Evolutionary conservation across 2,113 vertebrate genomes (phyloP).

Genomic region (Oryzias curvinotus): DNA sequence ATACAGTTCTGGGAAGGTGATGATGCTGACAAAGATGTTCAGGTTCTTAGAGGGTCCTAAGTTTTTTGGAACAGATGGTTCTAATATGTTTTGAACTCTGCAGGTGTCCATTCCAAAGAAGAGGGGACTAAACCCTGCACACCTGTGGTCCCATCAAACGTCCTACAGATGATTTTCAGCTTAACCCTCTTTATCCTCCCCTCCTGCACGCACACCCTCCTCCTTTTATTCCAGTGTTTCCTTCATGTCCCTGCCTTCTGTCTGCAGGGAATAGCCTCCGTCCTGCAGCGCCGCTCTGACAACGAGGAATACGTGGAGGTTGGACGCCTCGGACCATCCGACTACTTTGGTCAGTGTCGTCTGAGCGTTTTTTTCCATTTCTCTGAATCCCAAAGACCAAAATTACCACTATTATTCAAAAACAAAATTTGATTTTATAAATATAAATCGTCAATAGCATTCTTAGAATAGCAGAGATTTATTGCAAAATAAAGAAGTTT

Average conservation of each 20-base stretch:
- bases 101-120: slow-evolving; percentile 63
- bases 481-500: too few species aligned
- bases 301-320: slow-evolving; percentile 96
- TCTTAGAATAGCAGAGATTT: too few species aligned
- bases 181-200: slow-evolving; percentile 10
- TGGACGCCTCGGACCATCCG: slow-evolving; percentile 92
- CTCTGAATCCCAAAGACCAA: neutral
- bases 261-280: slow-evolving; percentile 90
- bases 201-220: slow-evolving; percentile 7
- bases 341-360: slow-evolving; percentile 91
- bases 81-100: slow-evolving; percentile 36
- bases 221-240: slow-evolving; percentile 5
- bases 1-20: neutral
- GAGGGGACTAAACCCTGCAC: slow-evolving; percentile 70
- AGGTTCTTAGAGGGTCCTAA: too few species aligned
- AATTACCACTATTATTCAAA: neutral
- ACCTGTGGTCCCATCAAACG: slow-evolving; percentile 72
- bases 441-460: too few species aligned
- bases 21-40: too few species aligned
- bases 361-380: neutral
- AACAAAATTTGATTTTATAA: neutral
- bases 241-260: slow-evolving; percentile 17
- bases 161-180: slow-evolving; percentile 65
- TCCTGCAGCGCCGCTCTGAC: slow-evolving; percentile 94
- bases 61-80: too few species aligned